These are phyloP conservation scores for Pollenia labialis DNA, from an alignment of 2,888 invertebrate genomes.

Conservation along the genomic window DNA sequence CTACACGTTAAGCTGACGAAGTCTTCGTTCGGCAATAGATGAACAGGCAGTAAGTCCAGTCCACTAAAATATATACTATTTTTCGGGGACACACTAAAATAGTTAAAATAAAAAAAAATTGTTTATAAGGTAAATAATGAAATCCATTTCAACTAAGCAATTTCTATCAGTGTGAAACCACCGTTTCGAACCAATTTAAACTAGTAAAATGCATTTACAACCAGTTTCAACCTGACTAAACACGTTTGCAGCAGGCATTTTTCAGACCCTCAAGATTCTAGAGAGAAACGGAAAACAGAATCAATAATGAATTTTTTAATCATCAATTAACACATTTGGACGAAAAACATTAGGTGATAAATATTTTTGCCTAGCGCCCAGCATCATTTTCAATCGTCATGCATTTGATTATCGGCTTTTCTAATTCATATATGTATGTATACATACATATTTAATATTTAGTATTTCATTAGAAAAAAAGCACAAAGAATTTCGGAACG, in stretches of 20 bases:
- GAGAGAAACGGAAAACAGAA: not conserved
- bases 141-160: not conserved
- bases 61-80: too few relatives aligned
- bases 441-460: not conserved
- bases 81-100: too few relatives aligned
- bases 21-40: too few relatives aligned
- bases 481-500: not conserved
- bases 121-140: too few relatives aligned
- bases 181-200: slow-evolving; percentile 14
- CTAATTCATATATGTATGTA: too few relatives aligned
- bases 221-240: slow-evolving; percentile 39
- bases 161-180: not conserved
- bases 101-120: too few relatives aligned
- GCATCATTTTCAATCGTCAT: too few relatives aligned
- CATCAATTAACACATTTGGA: slow-evolving; percentile 25
- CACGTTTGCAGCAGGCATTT: slow-evolving; percentile 36
- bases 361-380: not conserved
- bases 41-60: too few relatives aligned
- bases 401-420: slow-evolving; percentile 2
- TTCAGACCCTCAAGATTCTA: not conserved
- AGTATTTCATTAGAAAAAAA: too few relatives aligned
- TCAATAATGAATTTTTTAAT: slow-evolving; percentile 11
- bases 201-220: slow-evolving; percentile 19
- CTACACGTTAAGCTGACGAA: too few relatives aligned
- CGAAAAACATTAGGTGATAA: slow-evolving; percentile 2